Base-by-base conservation (phyloP, 1,140 invertebrate species). In the Pogonomyrmex barbatus region DNA sequence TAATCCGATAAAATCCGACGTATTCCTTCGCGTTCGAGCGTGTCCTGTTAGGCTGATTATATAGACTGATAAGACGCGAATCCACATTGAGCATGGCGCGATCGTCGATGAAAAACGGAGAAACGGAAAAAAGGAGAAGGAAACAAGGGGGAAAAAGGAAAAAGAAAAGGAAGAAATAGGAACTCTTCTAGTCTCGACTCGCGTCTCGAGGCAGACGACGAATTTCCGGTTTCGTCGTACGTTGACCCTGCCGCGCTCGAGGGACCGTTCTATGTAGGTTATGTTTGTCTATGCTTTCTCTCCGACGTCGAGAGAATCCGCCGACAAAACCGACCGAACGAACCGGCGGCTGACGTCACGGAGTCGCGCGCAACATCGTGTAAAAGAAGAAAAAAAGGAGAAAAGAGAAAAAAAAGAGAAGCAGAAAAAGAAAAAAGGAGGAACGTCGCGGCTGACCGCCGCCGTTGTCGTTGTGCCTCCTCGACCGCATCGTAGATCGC, bases 211-310 rank as follows among this genome's bases (percentile, higher is more conserved):
- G 68, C 24, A 83, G 67, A 83, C 68, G 67, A 71, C 79, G 79
- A 83, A 83, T 83, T 83, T 83, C 79, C 79, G 79, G 79, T 83
- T 75, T 75, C 67, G n/a, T 83, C 79, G 68, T 83, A 39, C 79
- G 10, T 83, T 83, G 68, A 83, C 79, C 79, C 52, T 52, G 54
- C 52, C 52, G 67, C 54, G 79, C 67, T 83, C 79, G 54, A 47
- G 68, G 58, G 79, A 75, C 79, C 79, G 79, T 83, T 83, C 79
- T 83, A 83, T 83, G 68, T 83, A 36, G 68, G 79, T 83, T 83
- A 83, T 83, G 68, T 83, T 83, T 83, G 68, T 83, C 79, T 83
- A 83, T 83, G 79, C 79, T 83, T 83, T 83, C 79, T 83, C 79
- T 45, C 36, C 54, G 30, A 75, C 24, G 24, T 10, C 65, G 42